Percentiles rank a stretch among this genome's conserved stretches.
Conservation (phyloP, 1,140 invertebrate species). For the Saccostrea cuccullata region DNA sequence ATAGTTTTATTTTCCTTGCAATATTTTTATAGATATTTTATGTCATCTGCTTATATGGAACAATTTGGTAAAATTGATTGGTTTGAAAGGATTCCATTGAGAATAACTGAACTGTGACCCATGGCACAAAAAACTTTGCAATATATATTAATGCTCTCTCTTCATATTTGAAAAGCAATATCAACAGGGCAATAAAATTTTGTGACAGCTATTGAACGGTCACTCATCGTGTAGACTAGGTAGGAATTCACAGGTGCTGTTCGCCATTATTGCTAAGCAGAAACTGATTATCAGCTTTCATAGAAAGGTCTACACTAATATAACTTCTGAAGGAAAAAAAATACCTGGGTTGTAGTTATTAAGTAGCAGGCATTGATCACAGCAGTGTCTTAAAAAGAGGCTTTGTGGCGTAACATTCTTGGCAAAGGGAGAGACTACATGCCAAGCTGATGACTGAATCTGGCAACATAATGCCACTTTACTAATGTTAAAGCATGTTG, state of each 20-base stretch:
- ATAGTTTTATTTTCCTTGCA: neutral
- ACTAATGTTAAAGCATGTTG: neutral
- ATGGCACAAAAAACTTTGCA: neutral
- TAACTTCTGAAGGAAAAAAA: neutral
- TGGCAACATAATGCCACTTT: neutral
- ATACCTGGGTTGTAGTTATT: neutral
- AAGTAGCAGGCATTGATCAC: neutral
- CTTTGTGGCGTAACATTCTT: neutral
- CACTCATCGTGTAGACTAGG: neutral
- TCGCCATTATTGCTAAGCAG: neutral
- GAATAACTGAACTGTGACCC: neutral
- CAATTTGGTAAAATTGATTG: constrained; percentile 2
- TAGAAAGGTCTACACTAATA: constrained; percentile 9
- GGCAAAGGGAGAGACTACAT: neutral
- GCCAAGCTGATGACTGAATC: neutral
- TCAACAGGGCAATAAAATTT: constrained; percentile 4
- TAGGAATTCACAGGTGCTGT: neutral
- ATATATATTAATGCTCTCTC: neutral
- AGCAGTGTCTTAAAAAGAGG: neutral
- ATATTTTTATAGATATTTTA: constrained; percentile 12
- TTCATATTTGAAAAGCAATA: constrained; percentile 1
- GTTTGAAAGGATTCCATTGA: neutral
- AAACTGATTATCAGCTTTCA: neutral
- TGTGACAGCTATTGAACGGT: constrained; percentile 29
- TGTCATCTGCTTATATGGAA: neutral